Evolutionary conservation across 1,140 invertebrate species (phyloP), one percentile per base, ranked within the genome.

Genomic region (Leptopilina clavipes): DNA sequence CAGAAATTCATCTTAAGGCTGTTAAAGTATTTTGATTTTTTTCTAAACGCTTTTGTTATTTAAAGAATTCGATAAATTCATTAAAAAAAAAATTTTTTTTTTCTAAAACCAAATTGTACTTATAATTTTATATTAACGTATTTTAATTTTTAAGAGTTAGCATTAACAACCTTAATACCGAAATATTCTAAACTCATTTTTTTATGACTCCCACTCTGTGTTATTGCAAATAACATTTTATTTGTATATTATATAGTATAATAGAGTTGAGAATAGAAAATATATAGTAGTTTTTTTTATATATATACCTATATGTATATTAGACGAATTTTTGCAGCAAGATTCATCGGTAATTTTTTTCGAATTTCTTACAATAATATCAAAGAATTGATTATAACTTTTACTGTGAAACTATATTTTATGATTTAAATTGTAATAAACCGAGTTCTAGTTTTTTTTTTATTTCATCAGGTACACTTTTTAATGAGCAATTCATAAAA

Each of bases 401-500:
- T 17, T 17, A 52, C 48, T 52, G 48, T 52, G 14, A 52, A 52
- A 52, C 48, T 52, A 17, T 45, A 45, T 52, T 52, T 52, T 17
- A 52, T 52, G 6, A 52, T 52, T 48, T 48, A 14, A 52, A 52
- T 52, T n/a, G 5, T 45, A 45, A 45, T 52, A 12, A 52, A 52
- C 48, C 48, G 14, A 52, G 48, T 52, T 52, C 48, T 52, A 52
- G 1, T 52, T 17, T 52, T 52, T 52, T 40, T 31, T 31, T 31
- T 31, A n/a, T 31, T 3, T 40, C 37, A 40, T 40, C 48, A 52
- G 48, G 48, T 52, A 52, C 48, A 52, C 48, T 52, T 52, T 52
- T 52, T 52, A 17, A 52, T 52, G 48, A 52, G 48, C 48, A 52
- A 52, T 52, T 52, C 48, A 52, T 52, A 52, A 52, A 52, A 52